These are phyloP conservation scores for Pungitius pungitius DNA, from an alignment of 2,113 vertebrate genomes.

Conservation along the genomic window DNA sequence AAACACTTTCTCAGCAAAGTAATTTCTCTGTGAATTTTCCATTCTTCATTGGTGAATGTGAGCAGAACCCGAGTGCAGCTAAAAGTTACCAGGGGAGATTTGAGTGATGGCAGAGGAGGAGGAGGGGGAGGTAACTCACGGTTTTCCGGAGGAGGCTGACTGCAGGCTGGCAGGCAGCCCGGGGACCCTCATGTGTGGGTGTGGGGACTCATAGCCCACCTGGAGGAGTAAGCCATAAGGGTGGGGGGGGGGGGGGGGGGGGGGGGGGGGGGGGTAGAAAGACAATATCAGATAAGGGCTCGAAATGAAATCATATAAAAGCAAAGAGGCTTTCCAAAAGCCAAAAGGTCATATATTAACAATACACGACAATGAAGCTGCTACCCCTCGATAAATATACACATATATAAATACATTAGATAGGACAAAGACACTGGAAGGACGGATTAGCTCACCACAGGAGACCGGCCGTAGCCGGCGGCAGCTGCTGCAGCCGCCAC, in stretches of 20 bases:
- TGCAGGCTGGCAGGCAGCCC: slow-evolving; percentile 85
- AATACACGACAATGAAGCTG: slow-evolving; percentile 18
- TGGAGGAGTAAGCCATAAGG: slow-evolving; percentile 45
- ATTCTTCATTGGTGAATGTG: slow-evolving; percentile 21
- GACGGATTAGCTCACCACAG: slow-evolving; percentile 82
- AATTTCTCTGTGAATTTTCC: background rate
- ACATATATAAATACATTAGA: slow-evolving; percentile 13
- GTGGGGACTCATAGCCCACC: slow-evolving; percentile 88
- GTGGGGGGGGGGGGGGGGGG: background rate
- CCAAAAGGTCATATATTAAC: slow-evolving; percentile 23
- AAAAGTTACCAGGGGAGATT: slow-evolving; percentile 30
- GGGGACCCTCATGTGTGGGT: slow-evolving; percentile 86
- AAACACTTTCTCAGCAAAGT: background rate
- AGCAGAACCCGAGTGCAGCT: slow-evolving; percentile 9
- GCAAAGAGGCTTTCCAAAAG: slow-evolving; percentile 11
- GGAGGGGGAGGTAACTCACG: slow-evolving; percentile 78
- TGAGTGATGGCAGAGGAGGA: background rate
- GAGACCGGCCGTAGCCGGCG: slow-evolving; percentile 83
- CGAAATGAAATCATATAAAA: slow-evolving; percentile 32
- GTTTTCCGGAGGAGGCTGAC: slow-evolving; percentile 84
- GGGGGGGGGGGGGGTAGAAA: background rate
- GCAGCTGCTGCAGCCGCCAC: slow-evolving; percentile 74
- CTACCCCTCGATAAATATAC: rapidly evolving
- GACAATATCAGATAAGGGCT: slow-evolving; percentile 25
- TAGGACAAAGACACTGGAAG: slow-evolving; percentile 54